Conservation (phyloP, 2,113 vertebrate genomes). For the Aix galericulata region DNA sequence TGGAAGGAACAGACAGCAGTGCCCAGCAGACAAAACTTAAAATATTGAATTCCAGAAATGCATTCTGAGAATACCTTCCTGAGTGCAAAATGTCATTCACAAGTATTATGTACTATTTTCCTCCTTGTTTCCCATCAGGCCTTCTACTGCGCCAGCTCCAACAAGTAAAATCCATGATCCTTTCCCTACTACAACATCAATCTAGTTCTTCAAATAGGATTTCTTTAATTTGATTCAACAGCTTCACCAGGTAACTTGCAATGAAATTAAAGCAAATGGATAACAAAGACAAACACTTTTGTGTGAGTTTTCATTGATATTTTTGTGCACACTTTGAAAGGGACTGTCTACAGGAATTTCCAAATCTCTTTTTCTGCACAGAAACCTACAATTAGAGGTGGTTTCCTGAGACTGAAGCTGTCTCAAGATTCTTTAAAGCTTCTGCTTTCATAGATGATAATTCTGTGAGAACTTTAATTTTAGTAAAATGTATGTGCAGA, state of each 20-base stretch:
- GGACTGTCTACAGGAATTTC: not conserved
- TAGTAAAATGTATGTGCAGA: not conserved
- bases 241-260: not conserved
- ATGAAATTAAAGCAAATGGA: not conserved
- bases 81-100: not conserved
- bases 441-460: not conserved
- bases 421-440: not conserved
- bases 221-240: not conserved
- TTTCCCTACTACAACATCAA: not conserved
- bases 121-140: not conserved
- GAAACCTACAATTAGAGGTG: not conserved
- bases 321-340: not conserved
- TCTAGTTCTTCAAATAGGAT: not conserved
- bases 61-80: not conserved
- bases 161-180: not conserved
- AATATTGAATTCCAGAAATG: not conserved
- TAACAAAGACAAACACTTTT: not conserved
- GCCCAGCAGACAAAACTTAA: not conserved
- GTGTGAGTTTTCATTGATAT: not conserved
- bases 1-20: rapidly evolving
- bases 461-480: not conserved
- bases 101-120: not conserved
- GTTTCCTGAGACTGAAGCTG: not conserved
- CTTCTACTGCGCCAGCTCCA: not conserved
- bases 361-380: not conserved